Evolutionary conservation across 2,888 invertebrate species (phyloP).

Genomic region (Bombyx huttoni): DNA sequence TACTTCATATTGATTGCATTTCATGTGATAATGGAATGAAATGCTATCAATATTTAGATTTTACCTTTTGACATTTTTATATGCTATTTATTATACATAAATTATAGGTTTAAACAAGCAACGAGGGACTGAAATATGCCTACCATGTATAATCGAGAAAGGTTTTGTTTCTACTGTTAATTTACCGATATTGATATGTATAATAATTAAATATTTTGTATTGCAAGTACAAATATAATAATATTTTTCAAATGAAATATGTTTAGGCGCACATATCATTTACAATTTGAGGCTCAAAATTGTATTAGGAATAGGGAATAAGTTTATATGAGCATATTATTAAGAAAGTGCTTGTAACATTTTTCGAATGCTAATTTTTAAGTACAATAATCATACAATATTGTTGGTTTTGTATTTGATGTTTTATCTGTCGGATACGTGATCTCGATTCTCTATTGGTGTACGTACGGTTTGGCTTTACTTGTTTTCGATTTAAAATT

Average conservation of each 20-base stretch:
- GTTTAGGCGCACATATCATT: slow-evolving; percentile 42
- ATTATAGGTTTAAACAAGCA: slow-evolving; percentile 31
- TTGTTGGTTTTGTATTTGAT: slow-evolving; percentile 46
- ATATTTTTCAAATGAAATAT: slow-evolving; percentile 13
- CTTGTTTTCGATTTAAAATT: slow-evolving; percentile 24
- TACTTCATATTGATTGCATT: slow-evolving; percentile 30
- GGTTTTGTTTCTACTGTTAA: slow-evolving; percentile 3
- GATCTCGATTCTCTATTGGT: slow-evolving; percentile 55
- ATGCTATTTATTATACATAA: slow-evolving; percentile 19
- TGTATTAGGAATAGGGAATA: slow-evolving; percentile 35
- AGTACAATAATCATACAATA: slow-evolving; percentile 56
- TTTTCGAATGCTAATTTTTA: slow-evolving; percentile 53
- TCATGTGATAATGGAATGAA: slow-evolving; percentile 21
- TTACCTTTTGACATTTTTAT: slow-evolving; percentile 46
- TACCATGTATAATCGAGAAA: slow-evolving; percentile 20
- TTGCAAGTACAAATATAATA: slow-evolving; percentile 1
- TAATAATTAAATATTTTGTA: slow-evolving; percentile 2
- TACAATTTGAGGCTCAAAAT: slow-evolving; percentile 41
- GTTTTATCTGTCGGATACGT: slow-evolving; percentile 54
- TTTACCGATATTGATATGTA: slow-evolving; percentile 1
- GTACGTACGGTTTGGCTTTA: slow-evolving; percentile 29
- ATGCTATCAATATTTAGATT: slow-evolving; percentile 35
- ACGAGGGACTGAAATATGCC: slow-evolving; percentile 39
- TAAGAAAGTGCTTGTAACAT: slow-evolving; percentile 46
- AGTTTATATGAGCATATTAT: slow-evolving; percentile 22